Conservation (phyloP, 2,113 vertebrate species). For the Vireo altiloquus region DNA sequence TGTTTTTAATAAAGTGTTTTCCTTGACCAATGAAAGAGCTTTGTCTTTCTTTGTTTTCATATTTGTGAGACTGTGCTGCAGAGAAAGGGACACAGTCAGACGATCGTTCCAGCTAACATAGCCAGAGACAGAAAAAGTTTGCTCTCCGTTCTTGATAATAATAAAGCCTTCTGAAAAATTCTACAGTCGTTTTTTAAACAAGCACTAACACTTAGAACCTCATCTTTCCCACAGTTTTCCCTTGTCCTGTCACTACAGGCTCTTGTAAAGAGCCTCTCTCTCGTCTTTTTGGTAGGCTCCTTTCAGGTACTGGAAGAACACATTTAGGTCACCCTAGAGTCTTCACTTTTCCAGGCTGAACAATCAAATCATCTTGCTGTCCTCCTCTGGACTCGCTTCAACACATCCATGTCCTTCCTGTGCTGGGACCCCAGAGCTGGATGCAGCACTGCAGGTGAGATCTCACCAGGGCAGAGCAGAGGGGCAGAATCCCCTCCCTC, state of each 20-base stretch:
- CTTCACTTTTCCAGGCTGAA: not conserved
- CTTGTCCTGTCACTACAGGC: not conserved
- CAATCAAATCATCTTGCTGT: not conserved
- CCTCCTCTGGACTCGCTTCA: not conserved
- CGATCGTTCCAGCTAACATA: no score
- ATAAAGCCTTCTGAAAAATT: no score
- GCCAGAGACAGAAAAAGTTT: no score
- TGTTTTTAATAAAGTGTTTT: no score
- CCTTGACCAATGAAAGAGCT: no score
- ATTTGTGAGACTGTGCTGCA: no score
- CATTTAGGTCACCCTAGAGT: not conserved
- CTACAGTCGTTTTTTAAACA: no score
- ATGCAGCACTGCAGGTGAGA: not conserved
- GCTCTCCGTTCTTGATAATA: no score
- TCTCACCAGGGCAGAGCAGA: not conserved
- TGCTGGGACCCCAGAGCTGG: not conserved
- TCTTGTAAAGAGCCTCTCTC: not conserved
- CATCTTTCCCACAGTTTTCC: no score
- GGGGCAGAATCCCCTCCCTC: not conserved
- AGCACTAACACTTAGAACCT: no score
- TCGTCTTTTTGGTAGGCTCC: not conserved
- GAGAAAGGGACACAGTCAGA: no score
- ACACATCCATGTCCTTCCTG: not conserved
- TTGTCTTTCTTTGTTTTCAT: no score
- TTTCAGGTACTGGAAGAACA: not conserved